Evolutionary conservation across 1,140 invertebrate species (phyloP), one percentile per base, ranked within the genome.

Genomic region (Drosophila orena): DNA sequence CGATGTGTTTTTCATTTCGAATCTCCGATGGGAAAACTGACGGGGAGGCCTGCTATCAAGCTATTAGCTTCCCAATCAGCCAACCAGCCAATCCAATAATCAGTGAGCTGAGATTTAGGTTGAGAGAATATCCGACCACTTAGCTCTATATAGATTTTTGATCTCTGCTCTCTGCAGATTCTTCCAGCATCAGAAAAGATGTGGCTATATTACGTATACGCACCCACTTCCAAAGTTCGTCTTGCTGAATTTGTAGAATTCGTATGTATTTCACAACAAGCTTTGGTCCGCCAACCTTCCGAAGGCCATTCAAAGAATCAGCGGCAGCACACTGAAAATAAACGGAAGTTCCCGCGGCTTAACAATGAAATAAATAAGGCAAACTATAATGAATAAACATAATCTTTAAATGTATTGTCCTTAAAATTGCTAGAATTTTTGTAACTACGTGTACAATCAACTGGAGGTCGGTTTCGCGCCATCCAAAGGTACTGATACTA

Each of bases 241-340:
- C 22, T 22, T 60, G 47, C 30, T 40, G 47, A 60, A 60, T 42
- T 30, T 8, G 30, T 3, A 8, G 30, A 8, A 30, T 27, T 14
- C 4, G 24, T 4, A 24, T 24, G 7, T 56, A 70, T 70, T 71
- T 71, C 68, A 70, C 68, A 70, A 71, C 22, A 37, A 49, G n/a
- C n/a, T 4, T 35, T 35, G 40, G 52, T 12, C 17, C 40, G 14
- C 50, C 50, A 56, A 69, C 64, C 65, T 69, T 42, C 24, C 20
- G 24, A 70, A 57, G 66, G 66, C 66, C 49, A 70, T 24, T 30
- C 12, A 34, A 57, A 42, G 43, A 70, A 42, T 71, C 20, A 46
- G 10, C 34, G 20, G 22, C 3, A 44, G 4, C 52, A 34, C 64
- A 68, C 60, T 14, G 22, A 50, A 49, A 50, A 40, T 14, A 52